phyloP scores from a whole-genome alignment of 2,888 invertebrate species.

The Ichneumoninae sp. region DNA sequence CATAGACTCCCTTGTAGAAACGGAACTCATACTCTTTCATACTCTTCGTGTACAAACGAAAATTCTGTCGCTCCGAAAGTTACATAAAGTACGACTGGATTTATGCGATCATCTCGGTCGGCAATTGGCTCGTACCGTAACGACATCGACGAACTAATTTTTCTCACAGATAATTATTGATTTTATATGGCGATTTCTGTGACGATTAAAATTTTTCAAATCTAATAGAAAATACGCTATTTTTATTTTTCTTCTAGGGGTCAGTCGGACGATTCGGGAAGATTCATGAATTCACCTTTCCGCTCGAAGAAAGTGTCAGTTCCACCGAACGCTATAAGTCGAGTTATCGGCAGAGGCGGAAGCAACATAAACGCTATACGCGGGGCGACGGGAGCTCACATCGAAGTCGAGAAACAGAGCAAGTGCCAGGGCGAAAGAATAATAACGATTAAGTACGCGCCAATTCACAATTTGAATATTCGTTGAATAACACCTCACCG shows the following conservation, averaged over 20 bases:
- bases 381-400: constrained; percentile 98
- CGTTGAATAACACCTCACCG: neutral
- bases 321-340: constrained; percentile 96
- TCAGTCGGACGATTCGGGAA: constrained; percentile 82
- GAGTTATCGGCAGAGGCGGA: constrained; percentile 98
- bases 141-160: neutral
- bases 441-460: constrained; percentile 95
- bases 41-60: neutral
- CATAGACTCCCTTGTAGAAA: neutral
- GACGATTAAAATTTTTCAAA: neutral
- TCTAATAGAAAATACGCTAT: neutral
- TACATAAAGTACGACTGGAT: neutral
- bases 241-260: constrained; percentile 73
- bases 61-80: neutral
- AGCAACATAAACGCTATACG: constrained; percentile 99
- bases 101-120: constrained; percentile 22
- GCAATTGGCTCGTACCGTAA: neutral
- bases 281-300: constrained; percentile 85
- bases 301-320: constrained; percentile 97
- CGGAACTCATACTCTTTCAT: too few species aligned
- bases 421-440: constrained; percentile 97
- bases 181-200: neutral
- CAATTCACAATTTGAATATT: neutral
- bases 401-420: constrained; percentile 98
- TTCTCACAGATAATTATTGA: neutral